Evolutionary conservation across 2,888 invertebrate genomes (phyloP).

Genomic region (Drosophila meridiana): DNA sequence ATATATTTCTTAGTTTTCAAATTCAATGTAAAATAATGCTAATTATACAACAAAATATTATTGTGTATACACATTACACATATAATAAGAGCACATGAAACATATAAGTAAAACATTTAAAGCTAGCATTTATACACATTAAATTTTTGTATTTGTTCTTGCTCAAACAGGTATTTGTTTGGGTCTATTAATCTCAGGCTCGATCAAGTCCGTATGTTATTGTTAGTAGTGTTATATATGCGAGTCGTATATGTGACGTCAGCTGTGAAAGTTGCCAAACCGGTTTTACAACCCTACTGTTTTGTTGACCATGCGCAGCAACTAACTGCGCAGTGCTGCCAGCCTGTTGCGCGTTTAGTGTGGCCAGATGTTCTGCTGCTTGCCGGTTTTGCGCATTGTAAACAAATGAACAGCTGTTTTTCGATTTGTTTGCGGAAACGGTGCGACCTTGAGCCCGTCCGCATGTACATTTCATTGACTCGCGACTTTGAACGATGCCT

Average conservation of each 20-base stretch:
- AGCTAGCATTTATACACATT: neutral
- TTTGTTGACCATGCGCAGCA: conserved; percentile 8
- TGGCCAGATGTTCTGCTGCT: conserved; percentile 24
- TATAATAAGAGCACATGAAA: too few species aligned
- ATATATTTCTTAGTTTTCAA: neutral
- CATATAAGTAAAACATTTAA: neutral
- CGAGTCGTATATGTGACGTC: conserved; percentile 14
- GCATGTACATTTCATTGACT: conserved; percentile 56
- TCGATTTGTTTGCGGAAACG: conserved; percentile 66
- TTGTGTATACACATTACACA: too few species aligned
- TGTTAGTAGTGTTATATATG: neutral
- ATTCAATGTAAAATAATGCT: neutral
- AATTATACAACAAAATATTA: too few species aligned
- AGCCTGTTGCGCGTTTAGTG: conserved; percentile 11
- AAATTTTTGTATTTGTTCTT: neutral
- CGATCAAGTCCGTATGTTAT: neutral
- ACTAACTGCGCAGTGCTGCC: conserved; percentile 32
- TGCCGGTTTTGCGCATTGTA: conserved; percentile 44
- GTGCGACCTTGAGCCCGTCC: conserved; percentile 60
- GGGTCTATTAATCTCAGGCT: too few species aligned
- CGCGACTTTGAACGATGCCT: conserved; percentile 68
- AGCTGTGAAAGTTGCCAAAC: neutral
- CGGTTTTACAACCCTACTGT: conserved; percentile 17
- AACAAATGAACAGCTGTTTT: conserved; percentile 46
- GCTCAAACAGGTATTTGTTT: neutral